These are phyloP conservation scores for Thalassoma bifasciatum DNA, from an alignment of 2,113 vertebrate species.

Conservation along the genomic window DNA sequence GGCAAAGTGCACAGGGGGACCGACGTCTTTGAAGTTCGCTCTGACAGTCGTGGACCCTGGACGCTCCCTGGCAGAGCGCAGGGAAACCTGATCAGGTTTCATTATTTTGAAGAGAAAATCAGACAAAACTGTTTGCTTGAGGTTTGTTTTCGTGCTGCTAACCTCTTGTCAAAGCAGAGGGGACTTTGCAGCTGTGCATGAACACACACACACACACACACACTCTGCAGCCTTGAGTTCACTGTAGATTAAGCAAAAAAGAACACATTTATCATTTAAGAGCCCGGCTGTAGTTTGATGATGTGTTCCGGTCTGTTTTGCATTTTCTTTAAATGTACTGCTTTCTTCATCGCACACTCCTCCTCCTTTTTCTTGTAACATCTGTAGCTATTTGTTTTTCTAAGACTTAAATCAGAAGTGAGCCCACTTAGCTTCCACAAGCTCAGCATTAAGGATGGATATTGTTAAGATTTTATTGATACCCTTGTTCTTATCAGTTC, in stretches of 20 bases:
- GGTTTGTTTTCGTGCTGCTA: slow-evolving; percentile 68
- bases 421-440: too few relatives aligned
- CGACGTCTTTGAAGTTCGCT: slow-evolving; percentile 73
- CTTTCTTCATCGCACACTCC: slow-evolving; percentile 26
- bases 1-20: slow-evolving; percentile 59
- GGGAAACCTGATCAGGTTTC: slow-evolving; percentile 70
- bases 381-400: slow-evolving; percentile 48
- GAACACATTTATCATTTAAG: slow-evolving; percentile 72
- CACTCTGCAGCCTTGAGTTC: slow-evolving; percentile 47
- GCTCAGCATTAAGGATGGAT: too few relatives aligned
- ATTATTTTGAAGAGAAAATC: slow-evolving; percentile 82
- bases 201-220: slow-evolving; percentile 12
- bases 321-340: slow-evolving; percentile 68
- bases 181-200: slow-evolving; percentile 30
- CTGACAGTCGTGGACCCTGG: slow-evolving; percentile 70
- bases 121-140: slow-evolving; percentile 68
- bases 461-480: too few relatives aligned
- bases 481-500: too few relatives aligned
- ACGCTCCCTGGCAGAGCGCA: slow-evolving; percentile 66
- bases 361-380: slow-evolving; percentile 21
- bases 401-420: slow-evolving; percentile 32
- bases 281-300: slow-evolving; percentile 54
- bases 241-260: slow-evolving; percentile 75
- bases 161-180: slow-evolving; percentile 62
- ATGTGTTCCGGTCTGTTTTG: slow-evolving; percentile 70